Evolutionary conservation across 2,113 vertebrate species (phyloP).

Genomic region (Muntiacus muntjak): DNA sequence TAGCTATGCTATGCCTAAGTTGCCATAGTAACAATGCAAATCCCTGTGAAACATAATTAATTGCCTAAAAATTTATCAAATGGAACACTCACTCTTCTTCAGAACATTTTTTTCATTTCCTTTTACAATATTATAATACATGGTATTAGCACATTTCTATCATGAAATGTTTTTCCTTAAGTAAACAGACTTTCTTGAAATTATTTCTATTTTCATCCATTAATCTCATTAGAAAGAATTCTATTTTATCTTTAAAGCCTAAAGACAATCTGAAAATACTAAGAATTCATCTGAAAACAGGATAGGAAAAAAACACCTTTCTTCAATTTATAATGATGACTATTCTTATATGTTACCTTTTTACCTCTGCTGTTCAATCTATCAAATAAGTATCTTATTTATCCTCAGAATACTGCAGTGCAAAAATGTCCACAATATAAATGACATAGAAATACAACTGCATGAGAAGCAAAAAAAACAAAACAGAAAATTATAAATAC

Average conservation of each 20-base stretch:
- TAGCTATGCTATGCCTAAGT: constrained; percentile 30
- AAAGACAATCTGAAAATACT: constrained; percentile 48
- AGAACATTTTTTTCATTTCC: background rate
- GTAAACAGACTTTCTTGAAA: constrained; percentile 19
- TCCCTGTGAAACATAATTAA: constrained; percentile 50
- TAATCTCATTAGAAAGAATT: constrained; percentile 25
- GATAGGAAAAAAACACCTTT: background rate
- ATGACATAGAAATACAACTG: constrained; percentile 32
- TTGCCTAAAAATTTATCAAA: constrained; percentile 25
- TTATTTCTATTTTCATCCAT: background rate
- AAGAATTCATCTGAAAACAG: background rate
- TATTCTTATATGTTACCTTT: background rate
- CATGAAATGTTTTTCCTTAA: constrained; percentile 15
- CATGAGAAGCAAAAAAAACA: background rate
- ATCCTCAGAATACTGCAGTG: background rate
- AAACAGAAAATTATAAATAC: constrained; percentile 64
- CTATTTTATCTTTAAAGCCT: constrained; percentile 30
- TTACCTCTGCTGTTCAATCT: constrained; percentile 41
- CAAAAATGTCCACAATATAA: constrained; percentile 6
- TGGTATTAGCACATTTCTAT: background rate
- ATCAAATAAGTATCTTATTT: constrained; percentile 48
- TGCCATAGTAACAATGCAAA: constrained; percentile 71
- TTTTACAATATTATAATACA: background rate
- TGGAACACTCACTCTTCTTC: background rate
- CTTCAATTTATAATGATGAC: background rate